Base-by-base conservation (phyloP, 2,797 vertebrate species). In the Phaenicophaeus curvirostris region DNA sequence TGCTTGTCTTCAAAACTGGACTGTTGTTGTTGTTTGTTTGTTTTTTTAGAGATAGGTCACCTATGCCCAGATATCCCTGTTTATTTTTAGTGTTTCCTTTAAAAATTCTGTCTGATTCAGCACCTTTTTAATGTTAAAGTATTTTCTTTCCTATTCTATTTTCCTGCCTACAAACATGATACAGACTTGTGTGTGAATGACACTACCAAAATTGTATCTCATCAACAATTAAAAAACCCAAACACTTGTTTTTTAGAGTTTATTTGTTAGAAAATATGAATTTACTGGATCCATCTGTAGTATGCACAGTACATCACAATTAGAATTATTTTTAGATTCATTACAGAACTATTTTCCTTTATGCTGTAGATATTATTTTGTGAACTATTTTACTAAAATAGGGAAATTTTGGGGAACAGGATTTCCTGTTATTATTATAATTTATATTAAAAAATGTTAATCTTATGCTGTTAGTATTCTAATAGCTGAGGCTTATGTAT, bases 381-480 rank as follows among this genome's bases (percentile, higher is more conserved):
- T 31, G 13, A 75, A 57, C 13, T 37, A 8, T 71, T 90, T 58
- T 66, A 55, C 21, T 57, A 18, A 87, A 75, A 66, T 79, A 35
- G 11, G 33, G 5, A 24, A 89, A 53, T 17, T 62, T 78, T 54
- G 77, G 25, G 28, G 54, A 75, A 91, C 93, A 71, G 39, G 3
- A 13, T 25, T 65, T 25, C n/a, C 20, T 62, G 23, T 15, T 72
- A 27, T 48, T 73, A 67, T 65, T 87, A 82, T 67, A 72, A 93
- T 77, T 81, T 85, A 28, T 84, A 86, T 87, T 88, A 16, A 28
- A 71, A 87, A 82, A 65, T 90, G 53, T 85, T 85, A 80, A 94
- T 92, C 42, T 79, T 85, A 44, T 54, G 20, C 42, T 90, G 57
- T 90, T 92, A 80, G 95, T 95, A 88, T 94, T 93, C 58, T 85